A percentile compares a stretch with the other conserved stretches of the same genome.
These are phyloP conservation scores for Macaria notata DNA, from an alignment of 2,888 invertebrate species.

Conservation along the genomic window DNA sequence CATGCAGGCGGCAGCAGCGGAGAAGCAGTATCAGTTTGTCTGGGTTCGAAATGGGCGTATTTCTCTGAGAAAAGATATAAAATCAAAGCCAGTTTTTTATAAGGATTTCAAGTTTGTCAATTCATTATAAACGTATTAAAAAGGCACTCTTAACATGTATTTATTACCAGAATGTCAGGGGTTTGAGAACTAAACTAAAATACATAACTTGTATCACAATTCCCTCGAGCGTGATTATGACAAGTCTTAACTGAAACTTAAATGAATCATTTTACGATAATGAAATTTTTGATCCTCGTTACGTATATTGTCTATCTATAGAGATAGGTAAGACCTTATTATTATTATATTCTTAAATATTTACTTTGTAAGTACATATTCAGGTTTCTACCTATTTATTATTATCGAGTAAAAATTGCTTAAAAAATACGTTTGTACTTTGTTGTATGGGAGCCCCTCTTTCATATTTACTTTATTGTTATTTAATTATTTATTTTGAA, in stretches of 20 bases:
- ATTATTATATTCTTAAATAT: too few relatives aligned
- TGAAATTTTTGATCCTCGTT: constrained; percentile 1
- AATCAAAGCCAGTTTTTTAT: too few relatives aligned
- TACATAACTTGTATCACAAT: neutral
- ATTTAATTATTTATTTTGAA: too few relatives aligned
- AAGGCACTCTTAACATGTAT: too few relatives aligned
- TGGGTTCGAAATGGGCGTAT: constrained; percentile 1
- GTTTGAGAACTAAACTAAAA: constrained; percentile 2
- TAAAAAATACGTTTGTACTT: too few relatives aligned
- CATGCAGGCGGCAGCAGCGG: neutral
- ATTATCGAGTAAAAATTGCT: too few relatives aligned
- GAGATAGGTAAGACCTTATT: neutral
- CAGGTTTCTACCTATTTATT: too few relatives aligned
- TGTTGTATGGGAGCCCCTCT: too few relatives aligned
- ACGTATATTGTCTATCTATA: neutral
- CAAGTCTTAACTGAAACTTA: neutral
- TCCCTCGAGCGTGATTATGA: neutral
- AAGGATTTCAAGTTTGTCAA: too few relatives aligned
- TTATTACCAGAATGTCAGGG: neutral
- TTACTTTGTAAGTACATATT: too few relatives aligned
- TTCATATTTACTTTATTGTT: too few relatives aligned
- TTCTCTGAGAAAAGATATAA: neutral
- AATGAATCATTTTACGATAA: constrained; percentile 1
- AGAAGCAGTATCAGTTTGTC: neutral
- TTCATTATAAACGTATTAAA: too few relatives aligned